These are phyloP conservation scores for Crotalus helleri DNA, from an alignment of 2,113 vertebrate species.

Conservation along the genomic window DNA sequence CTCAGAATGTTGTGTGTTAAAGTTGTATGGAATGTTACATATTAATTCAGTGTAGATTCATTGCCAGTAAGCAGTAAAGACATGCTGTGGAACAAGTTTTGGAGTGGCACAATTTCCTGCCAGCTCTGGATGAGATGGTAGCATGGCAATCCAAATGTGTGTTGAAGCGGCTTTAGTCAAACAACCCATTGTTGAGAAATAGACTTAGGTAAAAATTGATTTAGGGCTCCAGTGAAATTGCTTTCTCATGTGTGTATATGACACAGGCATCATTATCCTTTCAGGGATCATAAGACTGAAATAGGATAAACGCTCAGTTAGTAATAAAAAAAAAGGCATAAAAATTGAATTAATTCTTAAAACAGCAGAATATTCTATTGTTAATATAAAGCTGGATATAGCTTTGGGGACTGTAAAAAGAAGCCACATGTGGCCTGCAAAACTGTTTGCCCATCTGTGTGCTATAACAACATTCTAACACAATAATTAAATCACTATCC, in stretches of 20 bases:
- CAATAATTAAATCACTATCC: background rate
- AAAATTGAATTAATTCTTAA: background rate
- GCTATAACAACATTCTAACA: background rate
- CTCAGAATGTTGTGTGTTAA: background rate
- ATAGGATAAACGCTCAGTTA: background rate
- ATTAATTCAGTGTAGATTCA: background rate
- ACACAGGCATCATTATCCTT: background rate
- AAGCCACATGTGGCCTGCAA: background rate
- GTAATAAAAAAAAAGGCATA: background rate
- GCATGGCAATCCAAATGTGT: background rate
- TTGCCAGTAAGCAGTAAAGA: background rate
- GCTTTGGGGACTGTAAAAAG: background rate
- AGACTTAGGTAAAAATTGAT: background rate
- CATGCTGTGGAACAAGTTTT: background rate
- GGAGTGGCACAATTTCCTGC: background rate
- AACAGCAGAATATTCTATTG: background rate
- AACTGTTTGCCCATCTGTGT: background rate
- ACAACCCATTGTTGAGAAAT: background rate
- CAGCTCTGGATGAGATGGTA: background rate
- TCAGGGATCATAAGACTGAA: background rate
- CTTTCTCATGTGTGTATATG: background rate
- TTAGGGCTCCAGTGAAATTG: background rate
- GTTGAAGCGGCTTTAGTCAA: background rate
- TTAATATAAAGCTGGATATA: background rate
- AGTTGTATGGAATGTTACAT: background rate